phyloP scores from a whole-genome alignment of 2,113 vertebrate genomes.

The Platichthys stellatus region DNA sequence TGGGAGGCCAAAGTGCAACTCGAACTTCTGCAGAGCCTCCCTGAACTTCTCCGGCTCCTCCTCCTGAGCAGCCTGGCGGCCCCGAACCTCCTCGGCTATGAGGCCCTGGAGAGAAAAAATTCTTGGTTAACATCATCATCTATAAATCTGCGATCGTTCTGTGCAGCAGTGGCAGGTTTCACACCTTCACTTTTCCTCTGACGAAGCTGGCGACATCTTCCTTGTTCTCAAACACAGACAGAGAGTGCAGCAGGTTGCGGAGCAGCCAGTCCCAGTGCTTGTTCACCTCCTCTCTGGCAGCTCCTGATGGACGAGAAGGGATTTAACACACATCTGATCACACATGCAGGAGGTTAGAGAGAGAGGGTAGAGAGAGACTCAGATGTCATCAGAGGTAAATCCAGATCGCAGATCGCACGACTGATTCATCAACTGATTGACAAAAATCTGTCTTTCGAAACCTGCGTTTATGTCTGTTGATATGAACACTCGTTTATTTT shows the following conservation, averaged over 20 bases:
- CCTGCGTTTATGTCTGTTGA: too few species aligned
- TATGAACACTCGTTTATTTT: too few species aligned
- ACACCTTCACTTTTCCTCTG: slow-evolving; percentile 95
- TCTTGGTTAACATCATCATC: background rate
- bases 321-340: background rate
- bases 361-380: too few species aligned
- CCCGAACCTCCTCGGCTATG: slow-evolving; percentile 92
- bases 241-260: slow-evolving; percentile 92
- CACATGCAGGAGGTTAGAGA: too few species aligned
- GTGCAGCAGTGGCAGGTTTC: background rate
- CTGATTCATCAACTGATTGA: too few species aligned
- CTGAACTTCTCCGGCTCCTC: slow-evolving; percentile 93
- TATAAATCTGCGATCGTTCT: background rate
- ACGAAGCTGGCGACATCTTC: slow-evolving; percentile 95
- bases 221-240: slow-evolving; percentile 97
- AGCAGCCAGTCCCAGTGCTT: slow-evolving; percentile 97
- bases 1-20: slow-evolving; percentile 91
- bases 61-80: slow-evolving; percentile 90
- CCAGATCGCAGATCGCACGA: too few species aligned
- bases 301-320: slow-evolving; percentile 80
- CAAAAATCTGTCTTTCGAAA: too few species aligned
- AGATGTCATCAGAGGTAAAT: too few species aligned
- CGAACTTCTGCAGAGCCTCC: slow-evolving; percentile 91
- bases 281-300: slow-evolving; percentile 91
- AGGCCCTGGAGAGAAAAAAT: slow-evolving; percentile 83